Conservation (phyloP, 2,888 invertebrate species). For the Thereva unica region DNA sequence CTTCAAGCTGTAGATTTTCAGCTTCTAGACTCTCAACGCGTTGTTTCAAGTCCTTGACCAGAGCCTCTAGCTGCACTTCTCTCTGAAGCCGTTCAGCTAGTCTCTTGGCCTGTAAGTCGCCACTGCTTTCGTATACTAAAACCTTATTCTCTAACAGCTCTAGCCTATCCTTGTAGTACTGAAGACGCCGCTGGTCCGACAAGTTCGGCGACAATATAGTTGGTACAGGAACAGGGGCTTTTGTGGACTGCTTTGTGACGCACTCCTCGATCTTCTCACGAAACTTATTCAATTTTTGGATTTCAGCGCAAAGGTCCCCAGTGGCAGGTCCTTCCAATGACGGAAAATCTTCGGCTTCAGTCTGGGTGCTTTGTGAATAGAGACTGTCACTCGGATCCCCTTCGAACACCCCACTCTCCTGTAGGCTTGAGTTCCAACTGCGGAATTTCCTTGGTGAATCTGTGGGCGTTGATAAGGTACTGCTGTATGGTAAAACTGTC, state of each 20-base stretch:
- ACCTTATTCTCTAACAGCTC: constrained; percentile 68
- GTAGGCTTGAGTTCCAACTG: constrained; percentile 60
- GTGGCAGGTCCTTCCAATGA: constrained; percentile 42
- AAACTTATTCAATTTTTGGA: constrained; percentile 67
- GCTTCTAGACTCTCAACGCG: constrained; percentile 65
- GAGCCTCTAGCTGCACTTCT: constrained; percentile 62
- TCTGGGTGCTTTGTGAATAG: constrained; percentile 58
- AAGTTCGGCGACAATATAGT: constrained; percentile 43
- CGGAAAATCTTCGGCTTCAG: constrained; percentile 62
- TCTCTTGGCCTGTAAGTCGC: constrained; percentile 65
- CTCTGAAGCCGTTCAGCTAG: constrained; percentile 67
- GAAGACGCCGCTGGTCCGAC: constrained; percentile 64
- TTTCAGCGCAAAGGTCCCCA: constrained; percentile 65
- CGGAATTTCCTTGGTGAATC: constrained; percentile 49
- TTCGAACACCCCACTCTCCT: constrained; percentile 75
- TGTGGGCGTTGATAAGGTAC: constrained; percentile 59
- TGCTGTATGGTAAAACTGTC: constrained; percentile 67
- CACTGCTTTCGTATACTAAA: constrained; percentile 68
- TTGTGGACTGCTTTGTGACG: constrained; percentile 48
- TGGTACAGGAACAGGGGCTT: constrained; percentile 28
- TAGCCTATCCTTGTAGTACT: constrained; percentile 69
- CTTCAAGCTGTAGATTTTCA: constrained; percentile 68
- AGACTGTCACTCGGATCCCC: constrained; percentile 51
- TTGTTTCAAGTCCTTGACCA: constrained; percentile 59
- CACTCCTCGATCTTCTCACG: constrained; percentile 66